Conservation (phyloP, 2,888 invertebrate species). For the Micoletzkya japonica region DNA sequence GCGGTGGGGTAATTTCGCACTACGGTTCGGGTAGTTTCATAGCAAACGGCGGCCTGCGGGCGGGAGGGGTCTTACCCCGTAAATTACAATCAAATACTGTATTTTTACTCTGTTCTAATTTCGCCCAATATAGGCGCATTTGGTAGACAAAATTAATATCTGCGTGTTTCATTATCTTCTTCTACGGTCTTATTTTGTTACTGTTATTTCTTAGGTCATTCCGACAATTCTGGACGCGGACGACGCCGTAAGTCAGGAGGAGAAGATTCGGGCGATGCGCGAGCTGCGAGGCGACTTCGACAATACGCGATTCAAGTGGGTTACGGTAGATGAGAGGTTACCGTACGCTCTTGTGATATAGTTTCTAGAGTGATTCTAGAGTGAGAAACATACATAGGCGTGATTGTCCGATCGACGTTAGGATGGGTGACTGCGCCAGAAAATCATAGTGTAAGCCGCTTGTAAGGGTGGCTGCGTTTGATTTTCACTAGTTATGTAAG, state of each 20-base stretch:
- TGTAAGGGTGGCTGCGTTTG: too few relatives aligned
- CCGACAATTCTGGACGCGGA: constrained; percentile 55
- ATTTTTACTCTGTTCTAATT: too few relatives aligned
- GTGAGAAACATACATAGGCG: background rate
- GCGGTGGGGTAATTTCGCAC: too few relatives aligned
- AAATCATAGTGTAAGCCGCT: too few relatives aligned
- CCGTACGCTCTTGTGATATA: background rate
- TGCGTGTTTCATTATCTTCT: background rate
- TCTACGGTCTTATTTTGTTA: too few relatives aligned
- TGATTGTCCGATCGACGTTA: background rate
- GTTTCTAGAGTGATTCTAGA: background rate
- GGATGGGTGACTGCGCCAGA: too few relatives aligned
- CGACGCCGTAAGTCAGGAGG: constrained; percentile 65
- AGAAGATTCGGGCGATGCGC: constrained; percentile 68
- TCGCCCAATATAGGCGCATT: background rate
- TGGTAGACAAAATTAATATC: background rate
- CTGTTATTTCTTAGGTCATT: constrained; percentile 43
- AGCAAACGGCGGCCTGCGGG: too few relatives aligned
- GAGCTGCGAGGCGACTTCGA: constrained; percentile 33
- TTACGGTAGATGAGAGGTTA: background rate
- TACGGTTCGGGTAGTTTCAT: too few relatives aligned
- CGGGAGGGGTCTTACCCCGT: too few relatives aligned
- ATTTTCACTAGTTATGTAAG: too few relatives aligned
- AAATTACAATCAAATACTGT: too few relatives aligned
- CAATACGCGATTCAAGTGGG: constrained; percentile 22